A percentile compares a stretch with the other conserved stretches of the same genome.
Conservation (phyloP, 2,888 invertebrate species). For the Harpagoxenus sublaevis region DNA sequence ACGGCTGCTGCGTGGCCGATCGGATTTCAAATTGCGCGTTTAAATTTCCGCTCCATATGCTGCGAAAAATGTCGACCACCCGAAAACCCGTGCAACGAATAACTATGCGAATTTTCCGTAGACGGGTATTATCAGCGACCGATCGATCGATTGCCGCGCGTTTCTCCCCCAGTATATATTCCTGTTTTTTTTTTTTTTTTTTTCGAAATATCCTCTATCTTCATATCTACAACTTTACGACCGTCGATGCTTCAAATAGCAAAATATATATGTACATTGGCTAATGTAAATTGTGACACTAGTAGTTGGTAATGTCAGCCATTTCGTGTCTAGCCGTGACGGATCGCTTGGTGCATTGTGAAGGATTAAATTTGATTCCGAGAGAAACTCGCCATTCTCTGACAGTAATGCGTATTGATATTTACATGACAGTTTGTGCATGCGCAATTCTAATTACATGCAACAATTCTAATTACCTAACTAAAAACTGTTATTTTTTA, state of each 20-base stretch:
- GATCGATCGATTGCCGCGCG: slow-evolving; percentile 20
- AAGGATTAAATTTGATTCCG: slow-evolving; percentile 25
- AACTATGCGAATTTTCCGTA: slow-evolving; percentile 31
- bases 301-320: slow-evolving; percentile 6
- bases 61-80: slow-evolving; percentile 45
- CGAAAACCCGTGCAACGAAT: slow-evolving; percentile 42
- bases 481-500: background rate
- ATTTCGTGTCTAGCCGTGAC: slow-evolving; percentile 28
- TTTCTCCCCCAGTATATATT: background rate
- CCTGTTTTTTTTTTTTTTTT: background rate
- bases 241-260: background rate
- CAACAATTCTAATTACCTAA: background rate
- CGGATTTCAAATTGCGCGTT: slow-evolving; percentile 54
- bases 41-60: slow-evolving; percentile 48
- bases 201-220: background rate
- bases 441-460: slow-evolving; percentile 15
- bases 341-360: slow-evolving; percentile 19
- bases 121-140: slow-evolving; percentile 35
- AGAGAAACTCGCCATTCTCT: background rate
- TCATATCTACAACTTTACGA: background rate
- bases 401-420: slow-evolving; percentile 8
- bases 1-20: slow-evolving; percentile 22
- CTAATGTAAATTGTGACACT: slow-evolving; percentile 19
- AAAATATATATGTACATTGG: background rate
- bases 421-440: background rate